These are phyloP conservation scores for Chlorodrepanis virens DNA, from an alignment of 2,113 vertebrate genomes.

Conservation along the genomic window DNA sequence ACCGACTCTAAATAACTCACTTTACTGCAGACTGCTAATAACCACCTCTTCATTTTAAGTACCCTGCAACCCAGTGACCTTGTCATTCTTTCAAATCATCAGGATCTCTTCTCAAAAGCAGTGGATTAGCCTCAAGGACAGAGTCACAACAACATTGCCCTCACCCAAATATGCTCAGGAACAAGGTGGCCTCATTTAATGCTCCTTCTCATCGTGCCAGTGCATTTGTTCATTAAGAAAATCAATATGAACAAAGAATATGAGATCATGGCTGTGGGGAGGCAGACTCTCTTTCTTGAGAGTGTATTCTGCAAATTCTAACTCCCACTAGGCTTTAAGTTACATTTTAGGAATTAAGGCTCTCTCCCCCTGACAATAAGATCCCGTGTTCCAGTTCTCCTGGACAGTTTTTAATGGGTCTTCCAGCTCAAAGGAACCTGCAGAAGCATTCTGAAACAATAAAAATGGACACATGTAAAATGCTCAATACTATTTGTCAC, in stretches of 20 bases:
- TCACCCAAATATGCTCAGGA: neutral
- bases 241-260: neutral
- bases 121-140: neutral
- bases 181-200: neutral
- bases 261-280: neutral
- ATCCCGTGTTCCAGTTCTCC: neutral
- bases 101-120: neutral
- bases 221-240: neutral
- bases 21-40: neutral
- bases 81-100: neutral
- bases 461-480: neutral
- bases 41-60: neutral
- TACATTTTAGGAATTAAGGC: neutral
- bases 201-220: neutral
- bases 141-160: neutral
- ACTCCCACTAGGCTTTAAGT: neutral
- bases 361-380: neutral
- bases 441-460: neutral
- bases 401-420: neutral
- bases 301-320: neutral
- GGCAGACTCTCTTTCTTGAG: neutral
- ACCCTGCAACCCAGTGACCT: neutral
- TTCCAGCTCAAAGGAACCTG: neutral
- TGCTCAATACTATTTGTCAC: neutral
- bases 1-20: neutral